Conservation (phyloP, 2,888 invertebrate species). For the Drosophila affinis region DNA sequence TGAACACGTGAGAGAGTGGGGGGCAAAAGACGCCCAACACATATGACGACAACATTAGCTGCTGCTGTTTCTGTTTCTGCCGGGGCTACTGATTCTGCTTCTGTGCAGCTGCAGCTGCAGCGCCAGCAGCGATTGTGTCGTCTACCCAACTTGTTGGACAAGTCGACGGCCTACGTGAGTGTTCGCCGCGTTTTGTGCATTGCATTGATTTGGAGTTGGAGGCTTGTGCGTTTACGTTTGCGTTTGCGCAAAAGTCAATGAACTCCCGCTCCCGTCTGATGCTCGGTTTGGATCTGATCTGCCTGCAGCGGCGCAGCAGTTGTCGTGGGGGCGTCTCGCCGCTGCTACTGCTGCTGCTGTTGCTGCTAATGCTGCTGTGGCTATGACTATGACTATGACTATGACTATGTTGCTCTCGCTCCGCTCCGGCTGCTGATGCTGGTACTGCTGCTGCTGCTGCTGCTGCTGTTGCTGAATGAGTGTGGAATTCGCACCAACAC, state of each 20-base stretch:
- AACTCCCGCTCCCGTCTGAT: conserved; percentile 53
- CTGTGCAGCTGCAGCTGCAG: conserved; percentile 32
- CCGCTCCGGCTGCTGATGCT: not conserved
- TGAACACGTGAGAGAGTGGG: conserved; percentile 23
- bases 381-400: too few species aligned
- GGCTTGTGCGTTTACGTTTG: conserved; percentile 69
- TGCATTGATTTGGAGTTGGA: conserved; percentile 77
- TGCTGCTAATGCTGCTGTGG: conserved; percentile 24
- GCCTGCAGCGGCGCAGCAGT: conserved; percentile 10
- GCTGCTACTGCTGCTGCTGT: conserved; percentile 25
- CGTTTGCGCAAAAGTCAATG: conserved; percentile 74
- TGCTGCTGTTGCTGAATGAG: conserved; percentile 48
- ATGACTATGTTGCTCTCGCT: not conserved
- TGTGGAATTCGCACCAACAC: conserved; percentile 70
- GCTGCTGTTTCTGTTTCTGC: conserved; percentile 11
- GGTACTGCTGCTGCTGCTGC: conserved; percentile 3
- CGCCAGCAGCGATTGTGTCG: conserved; percentile 49
- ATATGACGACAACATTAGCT: conserved; percentile 50
- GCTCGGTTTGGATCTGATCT: conserved; percentile 6
- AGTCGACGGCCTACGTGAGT: conserved; percentile 78
- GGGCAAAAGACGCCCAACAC: not conserved
- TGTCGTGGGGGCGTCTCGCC: conserved; percentile 15
- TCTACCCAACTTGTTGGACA: conserved; percentile 80
- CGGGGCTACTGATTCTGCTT: conserved; percentile 21
- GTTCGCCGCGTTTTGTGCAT: conserved; percentile 63